Percentiles rank a stretch among this genome's conserved stretches.
Evolutionary conservation across 2,797 vertebrate genomes (phyloP).

Genomic region (Yasuhikotakia modesta): DNA sequence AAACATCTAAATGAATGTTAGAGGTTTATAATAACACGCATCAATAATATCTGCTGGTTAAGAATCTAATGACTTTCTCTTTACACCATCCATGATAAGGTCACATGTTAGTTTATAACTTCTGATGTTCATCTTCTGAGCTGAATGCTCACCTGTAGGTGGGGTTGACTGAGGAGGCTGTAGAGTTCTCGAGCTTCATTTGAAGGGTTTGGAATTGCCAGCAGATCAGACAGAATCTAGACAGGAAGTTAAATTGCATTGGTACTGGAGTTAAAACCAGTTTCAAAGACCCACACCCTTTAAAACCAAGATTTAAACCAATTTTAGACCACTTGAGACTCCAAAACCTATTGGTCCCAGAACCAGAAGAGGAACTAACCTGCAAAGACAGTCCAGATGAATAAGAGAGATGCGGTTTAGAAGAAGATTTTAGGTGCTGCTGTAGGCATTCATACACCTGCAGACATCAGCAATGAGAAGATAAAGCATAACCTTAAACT

Average conservation of each 20-base stretch:
- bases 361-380: constrained; percentile 69
- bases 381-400: constrained; percentile 80
- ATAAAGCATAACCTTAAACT: background rate
- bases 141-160: constrained; percentile 79
- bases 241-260: too few relatives aligned
- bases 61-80: background rate
- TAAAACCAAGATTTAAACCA: background rate
- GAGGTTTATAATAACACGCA: too few relatives aligned
- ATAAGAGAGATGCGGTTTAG: constrained; percentile 73
- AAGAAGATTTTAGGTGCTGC: constrained; percentile 74
- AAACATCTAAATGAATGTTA: too few relatives aligned
- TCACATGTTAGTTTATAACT: background rate
- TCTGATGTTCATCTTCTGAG: background rate
- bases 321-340: background rate
- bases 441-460: constrained; percentile 92
- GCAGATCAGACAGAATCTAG: constrained; percentile 82
- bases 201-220: constrained; percentile 72
- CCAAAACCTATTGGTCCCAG: background rate
- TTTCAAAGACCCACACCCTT: background rate
- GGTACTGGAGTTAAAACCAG: background rate
- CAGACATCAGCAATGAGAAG: background rate
- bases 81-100: background rate
- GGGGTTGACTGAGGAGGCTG: constrained; percentile 79
- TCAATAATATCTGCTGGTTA: background rate
- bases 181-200: constrained; percentile 86